Percentiles rank a stretch among this genome's conserved stretches.
These are phyloP conservation scores for Geotrypetes seraphini DNA, from an alignment of 2,797 vertebrate genomes.

Conservation along the genomic window DNA sequence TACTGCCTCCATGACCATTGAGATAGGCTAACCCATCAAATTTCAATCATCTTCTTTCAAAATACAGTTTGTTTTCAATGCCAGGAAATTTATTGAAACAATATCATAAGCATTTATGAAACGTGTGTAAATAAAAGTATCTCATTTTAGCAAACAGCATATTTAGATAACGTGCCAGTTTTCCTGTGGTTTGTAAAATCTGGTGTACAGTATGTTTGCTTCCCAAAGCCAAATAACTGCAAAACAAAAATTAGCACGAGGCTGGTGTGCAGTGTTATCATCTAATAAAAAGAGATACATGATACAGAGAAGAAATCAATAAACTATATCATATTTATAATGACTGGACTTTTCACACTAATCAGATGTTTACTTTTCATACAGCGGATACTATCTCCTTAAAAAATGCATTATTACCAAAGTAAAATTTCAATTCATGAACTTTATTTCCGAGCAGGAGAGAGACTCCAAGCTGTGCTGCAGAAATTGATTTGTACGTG, in stretches of 20 bases:
- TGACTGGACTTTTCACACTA: background rate
- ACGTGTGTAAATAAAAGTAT: constrained; percentile 37
- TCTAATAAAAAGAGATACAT: too few species aligned
- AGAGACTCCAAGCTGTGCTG: too few species aligned
- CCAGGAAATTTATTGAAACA: constrained; percentile 27
- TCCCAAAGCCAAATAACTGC: constrained; percentile 36
- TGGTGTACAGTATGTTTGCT: constrained; percentile 47
- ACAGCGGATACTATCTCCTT: constrained; percentile 5
- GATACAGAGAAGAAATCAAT: too few species aligned
- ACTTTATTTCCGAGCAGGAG: too few species aligned
- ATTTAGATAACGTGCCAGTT: constrained; percentile 44
- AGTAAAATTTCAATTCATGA: too few species aligned
- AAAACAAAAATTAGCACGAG: constrained; percentile 29
- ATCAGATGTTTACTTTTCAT: constrained; percentile 6
- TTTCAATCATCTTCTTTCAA: background rate
- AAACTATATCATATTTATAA: too few species aligned
- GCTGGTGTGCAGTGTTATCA: too few species aligned
- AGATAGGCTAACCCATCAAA: background rate
- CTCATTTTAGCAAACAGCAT: constrained; percentile 45
- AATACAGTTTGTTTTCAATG: constrained; percentile 16
- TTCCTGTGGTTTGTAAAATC: constrained; percentile 49
- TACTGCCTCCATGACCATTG: too few species aligned
- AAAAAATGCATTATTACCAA: too few species aligned
- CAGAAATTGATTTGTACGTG: too few species aligned
- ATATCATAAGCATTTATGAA: constrained; percentile 33